Percentiles rank a stretch among this genome's conserved stretches.
These are phyloP conservation scores for Scylla paramamosain DNA, from an alignment of 1,140 invertebrate genomes.

Conservation along the genomic window DNA sequence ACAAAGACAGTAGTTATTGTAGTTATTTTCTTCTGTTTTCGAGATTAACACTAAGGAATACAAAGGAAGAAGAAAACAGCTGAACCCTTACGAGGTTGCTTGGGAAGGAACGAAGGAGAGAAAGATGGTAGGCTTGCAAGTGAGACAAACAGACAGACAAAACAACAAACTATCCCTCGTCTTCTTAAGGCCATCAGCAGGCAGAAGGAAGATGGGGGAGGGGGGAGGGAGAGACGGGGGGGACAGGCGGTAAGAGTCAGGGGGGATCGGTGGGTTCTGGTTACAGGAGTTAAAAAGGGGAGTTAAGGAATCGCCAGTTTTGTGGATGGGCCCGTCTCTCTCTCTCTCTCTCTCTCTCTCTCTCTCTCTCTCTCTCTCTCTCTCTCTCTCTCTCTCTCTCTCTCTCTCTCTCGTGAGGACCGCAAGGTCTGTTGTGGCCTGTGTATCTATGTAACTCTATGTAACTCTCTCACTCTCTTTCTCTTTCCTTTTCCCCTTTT, in stretches of 20 bases:
- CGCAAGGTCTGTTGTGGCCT: no score
- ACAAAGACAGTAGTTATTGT: no score
- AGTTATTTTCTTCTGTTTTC: no score
- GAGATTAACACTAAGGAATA: background rate
- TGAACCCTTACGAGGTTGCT: no score
- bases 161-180: background rate
- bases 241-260: no score
- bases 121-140: background rate
- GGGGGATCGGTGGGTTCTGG: background rate
- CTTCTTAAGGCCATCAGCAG: background rate
- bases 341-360: background rate
- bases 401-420: background rate
- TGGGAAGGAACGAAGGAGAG: constrained; percentile 5
- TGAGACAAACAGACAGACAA: constrained; percentile 26
- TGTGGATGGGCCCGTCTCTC: no score
- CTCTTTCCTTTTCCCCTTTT: no score
- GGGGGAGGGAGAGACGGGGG: background rate
- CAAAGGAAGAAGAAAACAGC: background rate
- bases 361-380: background rate
- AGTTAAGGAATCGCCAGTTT: background rate
- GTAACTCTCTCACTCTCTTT: no score
- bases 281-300: background rate
- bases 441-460: no score
- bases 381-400: background rate
- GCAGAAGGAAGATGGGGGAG: background rate